These are phyloP conservation scores for Stichopus horrens DNA, from an alignment of 53 echinoderm and acorn worm genomes.

Conservation along the genomic window DNA sequence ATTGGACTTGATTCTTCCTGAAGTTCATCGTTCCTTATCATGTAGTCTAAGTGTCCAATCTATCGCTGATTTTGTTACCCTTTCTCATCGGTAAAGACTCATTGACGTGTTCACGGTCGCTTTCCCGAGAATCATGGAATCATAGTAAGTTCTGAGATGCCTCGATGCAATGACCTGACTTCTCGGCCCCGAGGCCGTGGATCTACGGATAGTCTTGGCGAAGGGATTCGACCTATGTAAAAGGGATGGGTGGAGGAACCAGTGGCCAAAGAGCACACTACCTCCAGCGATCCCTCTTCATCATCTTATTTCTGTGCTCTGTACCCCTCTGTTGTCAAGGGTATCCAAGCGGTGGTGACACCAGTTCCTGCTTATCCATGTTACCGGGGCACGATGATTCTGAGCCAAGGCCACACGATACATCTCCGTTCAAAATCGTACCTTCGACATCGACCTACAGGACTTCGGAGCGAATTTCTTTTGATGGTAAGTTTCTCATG, in stretches of 20 bases:
- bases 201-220: not conserved
- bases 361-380: not conserved
- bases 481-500: slow-evolving; percentile 4
- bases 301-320: not conserved
- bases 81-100: no score
- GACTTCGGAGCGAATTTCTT: not conserved
- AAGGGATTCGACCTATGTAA: not conserved
- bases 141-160: slow-evolving; percentile 8
- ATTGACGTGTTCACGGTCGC: no score
- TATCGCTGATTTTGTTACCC: no score
- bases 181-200: slow-evolving; percentile 1
- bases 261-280: slow-evolving; percentile 15
- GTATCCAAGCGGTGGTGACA: not conserved
- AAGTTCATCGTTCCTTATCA: no score
- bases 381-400: not conserved
- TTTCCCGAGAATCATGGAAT: not conserved
- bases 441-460: not conserved
- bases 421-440: not conserved
- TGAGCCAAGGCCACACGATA: not conserved
- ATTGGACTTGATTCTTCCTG: no score
- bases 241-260: slow-evolving; percentile 30
- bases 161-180: not conserved
- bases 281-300: slow-evolving; percentile 2
- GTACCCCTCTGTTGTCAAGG: not conserved
- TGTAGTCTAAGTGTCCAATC: no score